Evolutionary conservation across 2,888 invertebrate genomes (phyloP).

Genomic region (Drosophila fulvimacula): DNA sequence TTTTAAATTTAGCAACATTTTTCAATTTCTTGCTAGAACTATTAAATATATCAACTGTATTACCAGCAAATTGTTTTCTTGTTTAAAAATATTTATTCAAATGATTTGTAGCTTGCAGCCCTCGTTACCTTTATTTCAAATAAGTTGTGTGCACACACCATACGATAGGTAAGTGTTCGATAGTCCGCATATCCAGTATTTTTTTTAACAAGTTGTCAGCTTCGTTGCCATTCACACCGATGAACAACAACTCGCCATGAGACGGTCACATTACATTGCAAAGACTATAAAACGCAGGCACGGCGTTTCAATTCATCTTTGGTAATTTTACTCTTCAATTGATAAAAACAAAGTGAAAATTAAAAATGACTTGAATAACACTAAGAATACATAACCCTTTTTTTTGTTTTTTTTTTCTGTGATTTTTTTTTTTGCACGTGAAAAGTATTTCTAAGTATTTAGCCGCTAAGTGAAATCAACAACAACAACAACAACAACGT

Average conservation of each 20-base stretch:
- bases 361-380: constrained; percentile 66
- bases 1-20: neutral
- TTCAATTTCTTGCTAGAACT: neutral
- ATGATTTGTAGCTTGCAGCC: neutral
- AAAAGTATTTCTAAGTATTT: constrained; percentile 63
- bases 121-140: neutral
- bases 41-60: neutral
- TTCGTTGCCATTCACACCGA: constrained; percentile 15
- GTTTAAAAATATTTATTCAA: neutral
- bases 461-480: constrained; percentile 68
- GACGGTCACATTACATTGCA: constrained; percentile 49
- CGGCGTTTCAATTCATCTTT: constrained; percentile 49
- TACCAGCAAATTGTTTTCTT: neutral
- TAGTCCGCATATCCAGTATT: neutral
- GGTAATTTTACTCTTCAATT: constrained; percentile 48
- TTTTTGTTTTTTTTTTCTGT: constrained; percentile 61
- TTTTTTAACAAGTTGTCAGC: constrained; percentile 23
- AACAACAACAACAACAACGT: constrained; percentile 46
- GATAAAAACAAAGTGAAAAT: constrained; percentile 39
- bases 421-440: constrained; percentile 75
- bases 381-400: constrained; percentile 29
- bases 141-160: neutral
- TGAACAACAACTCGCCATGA: neutral
- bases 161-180: too few species aligned
- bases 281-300: constrained; percentile 48